Percentiles rank a stretch among this genome's conserved stretches.
Evolutionary conservation across 2,888 invertebrate species (phyloP).

Genomic region (Myopa tessellatipennis): DNA sequence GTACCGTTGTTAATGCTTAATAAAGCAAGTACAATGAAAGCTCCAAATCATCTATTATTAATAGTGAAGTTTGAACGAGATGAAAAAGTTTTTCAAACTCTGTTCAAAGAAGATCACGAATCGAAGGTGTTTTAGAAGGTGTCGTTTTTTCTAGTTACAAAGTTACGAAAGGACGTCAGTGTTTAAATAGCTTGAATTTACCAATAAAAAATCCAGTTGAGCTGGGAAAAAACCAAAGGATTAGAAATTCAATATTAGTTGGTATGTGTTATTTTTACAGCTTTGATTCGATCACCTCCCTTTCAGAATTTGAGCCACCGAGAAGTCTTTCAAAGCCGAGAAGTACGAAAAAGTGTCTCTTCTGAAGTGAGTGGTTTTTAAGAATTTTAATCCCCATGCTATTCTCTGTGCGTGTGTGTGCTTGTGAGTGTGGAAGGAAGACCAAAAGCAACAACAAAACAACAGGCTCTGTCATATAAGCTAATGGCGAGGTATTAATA

Average conservation of each 20-base stretch:
- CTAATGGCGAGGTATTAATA: background rate
- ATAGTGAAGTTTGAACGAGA: too few species aligned
- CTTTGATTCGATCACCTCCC: background rate
- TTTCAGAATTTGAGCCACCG: background rate
- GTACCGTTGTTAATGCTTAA: too few species aligned
- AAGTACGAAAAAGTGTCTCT: background rate
- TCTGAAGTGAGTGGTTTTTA: background rate
- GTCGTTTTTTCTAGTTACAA: too few species aligned
- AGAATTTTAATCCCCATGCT: conserved; percentile 34
- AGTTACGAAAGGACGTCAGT: too few species aligned
- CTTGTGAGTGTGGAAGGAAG: background rate
- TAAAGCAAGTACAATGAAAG: too few species aligned
- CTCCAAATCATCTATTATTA: too few species aligned
- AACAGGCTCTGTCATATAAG: background rate
- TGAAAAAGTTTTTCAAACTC: too few species aligned
- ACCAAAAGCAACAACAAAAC: background rate
- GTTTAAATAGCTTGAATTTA: too few species aligned
- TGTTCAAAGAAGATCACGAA: too few species aligned
- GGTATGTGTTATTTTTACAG: background rate
- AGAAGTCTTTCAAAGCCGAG: background rate
- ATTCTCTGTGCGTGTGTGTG: background rate
- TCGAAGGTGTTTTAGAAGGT: too few species aligned
- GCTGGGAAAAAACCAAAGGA: conserved; percentile 19
- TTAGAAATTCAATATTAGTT: conserved; percentile 32
- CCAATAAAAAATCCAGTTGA: too few species aligned